Percentiles rank a stretch among this genome's conserved stretches.
phyloP scores from a whole-genome alignment of 64 coral and sea anemone species.

The Platygyra sinensis region DNA sequence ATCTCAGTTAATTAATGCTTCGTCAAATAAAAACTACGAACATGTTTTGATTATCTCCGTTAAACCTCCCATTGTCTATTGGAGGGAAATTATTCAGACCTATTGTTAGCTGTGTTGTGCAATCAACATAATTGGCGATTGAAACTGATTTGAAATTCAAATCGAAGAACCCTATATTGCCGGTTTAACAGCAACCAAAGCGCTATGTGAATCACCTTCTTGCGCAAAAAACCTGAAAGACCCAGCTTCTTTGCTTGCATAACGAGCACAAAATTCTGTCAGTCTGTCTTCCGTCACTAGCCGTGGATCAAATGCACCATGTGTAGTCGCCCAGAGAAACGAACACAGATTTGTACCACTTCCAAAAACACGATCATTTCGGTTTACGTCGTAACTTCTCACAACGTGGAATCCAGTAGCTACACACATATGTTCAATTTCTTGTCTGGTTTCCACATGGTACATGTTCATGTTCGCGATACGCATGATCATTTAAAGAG shows the following conservation, averaged over 20 bases:
- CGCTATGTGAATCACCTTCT: background rate
- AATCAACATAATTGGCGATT: too few relatives aligned
- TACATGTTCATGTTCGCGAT: background rate
- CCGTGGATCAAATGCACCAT: background rate
- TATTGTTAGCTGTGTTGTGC: too few relatives aligned
- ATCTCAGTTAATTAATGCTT: too few relatives aligned
- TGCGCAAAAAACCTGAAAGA: background rate
- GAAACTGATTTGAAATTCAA: too few relatives aligned
- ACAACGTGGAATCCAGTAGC: background rate
- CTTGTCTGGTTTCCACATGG: background rate
- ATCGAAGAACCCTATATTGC: too few relatives aligned
- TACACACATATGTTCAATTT: conserved; percentile 11
- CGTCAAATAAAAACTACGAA: too few relatives aligned
- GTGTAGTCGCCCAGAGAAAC: conserved; percentile 11
- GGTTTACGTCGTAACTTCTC: background rate
- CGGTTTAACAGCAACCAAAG: background rate
- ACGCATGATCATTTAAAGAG: background rate
- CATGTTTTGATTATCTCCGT: too few relatives aligned
- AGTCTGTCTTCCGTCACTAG: background rate
- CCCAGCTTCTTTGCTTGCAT: background rate
- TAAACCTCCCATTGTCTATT: too few relatives aligned
- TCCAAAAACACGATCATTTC: background rate
- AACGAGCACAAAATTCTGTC: background rate
- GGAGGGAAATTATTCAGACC: too few relatives aligned
- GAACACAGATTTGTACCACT: background rate